These are phyloP conservation scores for Chlamydotis undulata DNA, from an alignment of 2,113 vertebrate species.

Conservation along the genomic window DNA sequence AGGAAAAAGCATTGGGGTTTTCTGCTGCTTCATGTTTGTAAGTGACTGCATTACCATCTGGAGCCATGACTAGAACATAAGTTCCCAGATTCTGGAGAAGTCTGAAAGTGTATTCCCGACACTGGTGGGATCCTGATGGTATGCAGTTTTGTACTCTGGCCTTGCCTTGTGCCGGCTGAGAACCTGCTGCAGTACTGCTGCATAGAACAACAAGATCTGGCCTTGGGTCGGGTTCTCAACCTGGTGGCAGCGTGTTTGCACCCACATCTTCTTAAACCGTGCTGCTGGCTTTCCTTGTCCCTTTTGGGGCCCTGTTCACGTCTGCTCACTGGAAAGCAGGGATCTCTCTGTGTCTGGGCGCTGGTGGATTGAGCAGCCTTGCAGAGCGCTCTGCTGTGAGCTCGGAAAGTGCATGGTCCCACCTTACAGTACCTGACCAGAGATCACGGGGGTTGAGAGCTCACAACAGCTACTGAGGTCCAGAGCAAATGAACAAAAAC, in stretches of 20 bases:
- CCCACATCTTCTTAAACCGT: neutral
- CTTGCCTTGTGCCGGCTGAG: neutral
- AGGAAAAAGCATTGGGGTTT: neutral
- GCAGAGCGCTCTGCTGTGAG: neutral
- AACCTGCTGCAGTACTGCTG: neutral
- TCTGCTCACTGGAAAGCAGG: neutral
- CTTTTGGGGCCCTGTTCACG: neutral
- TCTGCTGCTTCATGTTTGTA: neutral
- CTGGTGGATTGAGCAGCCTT: neutral
- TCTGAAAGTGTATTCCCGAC: neutral
- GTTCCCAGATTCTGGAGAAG: neutral
- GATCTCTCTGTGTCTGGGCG: neutral
- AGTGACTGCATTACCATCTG: neutral
- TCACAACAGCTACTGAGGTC: neutral
- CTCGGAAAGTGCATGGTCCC: neutral
- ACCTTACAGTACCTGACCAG: neutral
- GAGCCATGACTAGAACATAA: neutral
- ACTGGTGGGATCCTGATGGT: neutral
- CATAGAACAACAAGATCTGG: neutral
- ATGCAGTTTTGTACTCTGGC: neutral
- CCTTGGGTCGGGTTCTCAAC: neutral
- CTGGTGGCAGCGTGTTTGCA: neutral
- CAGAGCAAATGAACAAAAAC: neutral
- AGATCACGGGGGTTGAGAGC: neutral
- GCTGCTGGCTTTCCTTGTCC: neutral